These are phyloP conservation scores for Halictus quadricinctus DNA, from an alignment of 2,888 invertebrate species.

Conservation along the genomic window DNA sequence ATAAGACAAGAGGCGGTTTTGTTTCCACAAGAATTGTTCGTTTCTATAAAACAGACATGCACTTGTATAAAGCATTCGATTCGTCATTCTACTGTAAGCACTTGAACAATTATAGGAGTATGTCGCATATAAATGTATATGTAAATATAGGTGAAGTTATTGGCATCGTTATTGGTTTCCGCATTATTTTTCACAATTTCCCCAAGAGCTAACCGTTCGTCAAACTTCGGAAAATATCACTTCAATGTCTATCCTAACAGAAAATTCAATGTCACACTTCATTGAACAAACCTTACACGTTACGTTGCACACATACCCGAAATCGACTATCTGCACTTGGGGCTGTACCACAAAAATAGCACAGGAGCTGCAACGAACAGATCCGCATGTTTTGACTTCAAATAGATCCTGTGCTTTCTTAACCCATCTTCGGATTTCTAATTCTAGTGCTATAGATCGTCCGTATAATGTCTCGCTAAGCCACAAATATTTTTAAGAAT, in stretches of 20 bases:
- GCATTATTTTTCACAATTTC: background rate
- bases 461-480: background rate
- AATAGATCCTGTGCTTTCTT: background rate
- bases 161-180: background rate
- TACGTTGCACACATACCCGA: conserved; percentile 4
- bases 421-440: background rate
- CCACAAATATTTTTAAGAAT: background rate
- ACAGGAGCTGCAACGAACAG: background rate
- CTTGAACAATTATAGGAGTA: background rate
- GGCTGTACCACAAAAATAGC: background rate
- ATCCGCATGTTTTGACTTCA: conserved; percentile 5
- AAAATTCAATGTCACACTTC: conserved; percentile 19
- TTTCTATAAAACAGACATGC: background rate
- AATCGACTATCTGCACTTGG: background rate
- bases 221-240: background rate
- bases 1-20: background rate
- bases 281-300: conserved; percentile 10
- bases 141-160: background rate
- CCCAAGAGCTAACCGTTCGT: background rate
- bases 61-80: background rate
- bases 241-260: conserved; percentile 7
- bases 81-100: background rate
- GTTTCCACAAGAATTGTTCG: background rate
- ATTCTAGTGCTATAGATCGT: background rate
- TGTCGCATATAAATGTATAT: background rate